These are phyloP conservation scores for Eufriesea mexicana DNA, from an alignment of 1,140 invertebrate genomes.

Conservation along the genomic window DNA sequence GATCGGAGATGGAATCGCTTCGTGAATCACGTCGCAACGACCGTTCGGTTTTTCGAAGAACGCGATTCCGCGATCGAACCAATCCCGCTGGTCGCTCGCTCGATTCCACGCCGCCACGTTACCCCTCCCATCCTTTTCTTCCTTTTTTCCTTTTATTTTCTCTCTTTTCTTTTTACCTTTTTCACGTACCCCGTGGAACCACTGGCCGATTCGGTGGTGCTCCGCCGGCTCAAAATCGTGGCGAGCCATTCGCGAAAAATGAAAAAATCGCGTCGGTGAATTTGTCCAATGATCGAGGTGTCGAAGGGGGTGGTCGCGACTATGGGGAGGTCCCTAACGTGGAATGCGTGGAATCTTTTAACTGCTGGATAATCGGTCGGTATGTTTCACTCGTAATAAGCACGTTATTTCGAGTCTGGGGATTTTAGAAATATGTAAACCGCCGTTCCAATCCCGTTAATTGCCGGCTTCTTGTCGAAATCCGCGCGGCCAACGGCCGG, in stretches of 20 bases:
- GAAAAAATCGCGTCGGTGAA: not conserved
- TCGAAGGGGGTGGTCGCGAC: too few species aligned
- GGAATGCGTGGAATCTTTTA: not conserved
- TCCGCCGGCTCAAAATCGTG: not conserved
- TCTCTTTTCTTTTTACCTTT: too few species aligned
- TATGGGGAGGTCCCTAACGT: too few species aligned
- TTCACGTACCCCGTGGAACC: not conserved
- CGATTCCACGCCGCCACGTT: not conserved
- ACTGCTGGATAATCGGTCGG: not conserved
- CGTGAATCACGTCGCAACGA: constrained; percentile 52
- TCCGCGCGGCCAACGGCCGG: too few species aligned
- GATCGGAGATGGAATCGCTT: constrained; percentile 57
- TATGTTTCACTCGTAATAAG: not conserved
- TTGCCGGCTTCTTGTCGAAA: not conserved
- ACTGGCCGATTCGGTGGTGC: not conserved
- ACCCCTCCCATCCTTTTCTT: too few species aligned
- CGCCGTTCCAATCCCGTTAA: not conserved
- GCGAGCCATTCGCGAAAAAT: not conserved
- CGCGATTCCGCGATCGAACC: constrained; percentile 33
- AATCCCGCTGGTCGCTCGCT: not conserved
- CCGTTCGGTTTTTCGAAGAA: constrained; percentile 35
- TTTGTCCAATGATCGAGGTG: too few species aligned
- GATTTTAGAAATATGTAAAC: constrained; percentile 12
- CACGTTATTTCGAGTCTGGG: too few species aligned
- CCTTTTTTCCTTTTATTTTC: not conserved